These are phyloP conservation scores for Alentia gelatinosa DNA, from an alignment of 2,888 invertebrate genomes.

Conservation along the genomic window DNA sequence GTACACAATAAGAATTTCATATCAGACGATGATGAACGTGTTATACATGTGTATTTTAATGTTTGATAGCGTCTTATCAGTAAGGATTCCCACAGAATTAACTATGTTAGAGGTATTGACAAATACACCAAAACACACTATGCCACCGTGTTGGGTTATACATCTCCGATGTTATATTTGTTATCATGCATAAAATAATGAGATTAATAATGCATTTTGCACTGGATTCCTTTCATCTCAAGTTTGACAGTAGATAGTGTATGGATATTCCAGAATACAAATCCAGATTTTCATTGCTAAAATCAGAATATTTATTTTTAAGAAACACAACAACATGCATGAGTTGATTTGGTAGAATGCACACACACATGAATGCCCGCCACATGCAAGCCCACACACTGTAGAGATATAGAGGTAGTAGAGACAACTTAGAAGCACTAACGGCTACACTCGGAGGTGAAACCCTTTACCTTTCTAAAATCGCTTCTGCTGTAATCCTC, in stretches of 20 bases:
- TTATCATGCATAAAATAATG: not conserved
- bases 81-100: not conserved
- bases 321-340: not conserved
- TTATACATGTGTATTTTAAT: too few species aligned
- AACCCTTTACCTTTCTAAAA: slow-evolving; percentile 26
- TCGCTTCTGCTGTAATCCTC: not conserved
- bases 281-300: not conserved
- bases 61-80: not conserved
- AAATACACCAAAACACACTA: not conserved
- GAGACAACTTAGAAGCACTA: not conserved
- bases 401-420: not conserved
- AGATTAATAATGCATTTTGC: not conserved
- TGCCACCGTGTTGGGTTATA: not conserved
- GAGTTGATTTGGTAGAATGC: not conserved
- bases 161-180: not conserved
- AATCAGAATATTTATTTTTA: not conserved
- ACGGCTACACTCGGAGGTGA: not conserved
- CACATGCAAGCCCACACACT: not conserved
- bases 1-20: too few species aligned
- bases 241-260: too few species aligned
- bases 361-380: not conserved
- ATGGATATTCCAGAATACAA: not conserved
- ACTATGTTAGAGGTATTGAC: not conserved
- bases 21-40: too few species aligned
- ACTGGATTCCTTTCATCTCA: too few species aligned